phyloP scores from a whole-genome alignment of 1,140 invertebrate genomes.

The Lepidurus packardi region DNA sequence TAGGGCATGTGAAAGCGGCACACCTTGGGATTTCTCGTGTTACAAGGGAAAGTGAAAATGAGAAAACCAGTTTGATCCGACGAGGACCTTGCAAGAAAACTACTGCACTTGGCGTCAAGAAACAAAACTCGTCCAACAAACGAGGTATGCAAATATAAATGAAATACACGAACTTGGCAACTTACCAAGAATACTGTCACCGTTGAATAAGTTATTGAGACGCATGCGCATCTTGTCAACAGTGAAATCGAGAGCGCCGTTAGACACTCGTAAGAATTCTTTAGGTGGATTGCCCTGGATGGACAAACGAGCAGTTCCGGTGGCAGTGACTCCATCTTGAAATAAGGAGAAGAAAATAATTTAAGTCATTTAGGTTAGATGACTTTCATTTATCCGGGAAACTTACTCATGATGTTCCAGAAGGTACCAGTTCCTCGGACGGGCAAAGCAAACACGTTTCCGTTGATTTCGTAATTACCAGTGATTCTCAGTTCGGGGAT shows the following conservation, averaged over 20 bases:
- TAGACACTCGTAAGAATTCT: conserved; percentile 48
- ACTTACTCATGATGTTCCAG: conserved; percentile 39
- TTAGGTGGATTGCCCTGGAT: conserved; percentile 31
- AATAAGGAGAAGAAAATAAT: neutral
- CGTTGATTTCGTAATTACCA: conserved; percentile 39
- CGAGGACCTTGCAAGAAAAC: no score
- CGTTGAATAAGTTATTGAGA: conserved; percentile 61
- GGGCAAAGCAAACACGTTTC: conserved; percentile 40
- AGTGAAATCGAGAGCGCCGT: conserved; percentile 61
- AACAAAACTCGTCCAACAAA: no score
- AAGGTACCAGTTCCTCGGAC: conserved; percentile 39
- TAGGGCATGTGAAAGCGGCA: neutral
- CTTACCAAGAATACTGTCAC: conserved; percentile 60
- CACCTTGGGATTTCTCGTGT: neutral
- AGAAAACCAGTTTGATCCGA: neutral
- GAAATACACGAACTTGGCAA: neutral
- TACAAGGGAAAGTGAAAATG: neutral
- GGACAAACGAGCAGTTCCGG: conserved; percentile 21
- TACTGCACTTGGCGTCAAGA: no score
- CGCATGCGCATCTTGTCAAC: conserved; percentile 56
- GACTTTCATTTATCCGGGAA: neutral
- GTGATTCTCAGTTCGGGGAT: conserved; percentile 39
- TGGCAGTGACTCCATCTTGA: conserved; percentile 31
- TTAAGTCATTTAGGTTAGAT: neutral
- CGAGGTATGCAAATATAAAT: neutral